Evolutionary conservation across 2,113 vertebrate species (phyloP).

Genomic region (Datnioides undecimradiatus): DNA sequence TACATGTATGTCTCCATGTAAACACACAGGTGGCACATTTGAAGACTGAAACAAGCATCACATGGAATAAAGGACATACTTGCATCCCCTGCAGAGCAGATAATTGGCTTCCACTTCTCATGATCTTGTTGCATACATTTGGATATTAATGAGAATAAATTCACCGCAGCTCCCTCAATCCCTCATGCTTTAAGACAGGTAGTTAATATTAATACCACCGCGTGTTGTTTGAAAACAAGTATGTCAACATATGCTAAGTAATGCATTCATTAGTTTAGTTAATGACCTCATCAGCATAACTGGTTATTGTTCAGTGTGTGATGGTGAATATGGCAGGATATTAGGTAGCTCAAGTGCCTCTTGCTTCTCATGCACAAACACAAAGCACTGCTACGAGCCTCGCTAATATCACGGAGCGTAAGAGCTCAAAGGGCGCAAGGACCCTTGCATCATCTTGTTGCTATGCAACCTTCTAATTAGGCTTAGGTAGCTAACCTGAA

Average conservation of each 20-base stretch:
- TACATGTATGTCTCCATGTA: neutral
- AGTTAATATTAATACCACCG: constrained; percentile 30
- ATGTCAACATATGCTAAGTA: constrained; percentile 47
- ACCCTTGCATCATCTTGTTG: constrained; percentile 49
- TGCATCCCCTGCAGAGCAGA: constrained; percentile 6
- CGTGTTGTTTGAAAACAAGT: constrained; percentile 47
- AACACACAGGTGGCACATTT: neutral
- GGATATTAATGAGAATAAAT: constrained; percentile 51
- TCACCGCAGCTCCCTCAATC: constrained; percentile 12
- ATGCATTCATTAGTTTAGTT: constrained; percentile 53
- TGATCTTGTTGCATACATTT: constrained; percentile 34
- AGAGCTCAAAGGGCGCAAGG: constrained; percentile 28
- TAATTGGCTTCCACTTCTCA: constrained; percentile 36
- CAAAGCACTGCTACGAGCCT: constrained; percentile 38
- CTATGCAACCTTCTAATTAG: constrained; percentile 64
- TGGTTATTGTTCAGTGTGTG: constrained; percentile 29
- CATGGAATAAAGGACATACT: constrained; percentile 12
- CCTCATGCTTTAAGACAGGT: neutral
- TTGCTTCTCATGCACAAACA: constrained; percentile 22
- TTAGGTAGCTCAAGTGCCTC: constrained; percentile 8
- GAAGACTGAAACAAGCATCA: constrained; percentile 13
- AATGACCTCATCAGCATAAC: constrained; percentile 56
- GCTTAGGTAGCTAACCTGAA: constrained; percentile 30
- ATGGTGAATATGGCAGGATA: constrained; percentile 11
- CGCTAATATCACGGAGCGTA: constrained; percentile 8